A percentile compares a stretch with the other conserved stretches of the same genome.
These are phyloP conservation scores for Phoenicopterus ruber DNA, from an alignment of 2,113 vertebrate species.

Conservation along the genomic window DNA sequence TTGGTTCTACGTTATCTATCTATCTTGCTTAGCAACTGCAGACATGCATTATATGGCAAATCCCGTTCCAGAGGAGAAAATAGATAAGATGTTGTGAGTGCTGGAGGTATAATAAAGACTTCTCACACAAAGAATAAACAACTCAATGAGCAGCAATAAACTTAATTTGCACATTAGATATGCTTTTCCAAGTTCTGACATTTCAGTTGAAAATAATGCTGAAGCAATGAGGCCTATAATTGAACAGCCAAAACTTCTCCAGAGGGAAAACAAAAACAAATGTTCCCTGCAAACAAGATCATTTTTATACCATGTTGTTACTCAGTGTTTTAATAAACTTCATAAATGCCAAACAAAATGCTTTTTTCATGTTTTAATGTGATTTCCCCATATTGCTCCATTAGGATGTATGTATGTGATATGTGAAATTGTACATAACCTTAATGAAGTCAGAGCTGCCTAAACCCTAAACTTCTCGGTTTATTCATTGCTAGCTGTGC, in stretches of 20 bases:
- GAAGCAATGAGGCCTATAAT: conserved; percentile 84
- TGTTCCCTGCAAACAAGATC: conserved; percentile 75
- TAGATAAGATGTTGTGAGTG: conserved; percentile 39
- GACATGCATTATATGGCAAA: not conserved
- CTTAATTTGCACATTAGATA: conserved; percentile 84
- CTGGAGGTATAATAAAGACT: conserved; percentile 73
- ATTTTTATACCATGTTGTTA: conserved; percentile 71
- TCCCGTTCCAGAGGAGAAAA: conserved; percentile 19
- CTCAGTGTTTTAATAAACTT: conserved; percentile 74
- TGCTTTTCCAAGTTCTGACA: conserved; percentile 80
- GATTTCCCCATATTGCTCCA: not conserved
- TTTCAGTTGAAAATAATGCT: conserved; percentile 78
- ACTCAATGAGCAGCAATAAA: conserved; percentile 78
- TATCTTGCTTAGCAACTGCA: conserved; percentile 28
- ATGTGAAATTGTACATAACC: not conserved
- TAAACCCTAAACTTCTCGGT: not conserved
- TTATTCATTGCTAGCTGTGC: not conserved
- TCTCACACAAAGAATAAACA: conserved; percentile 74
- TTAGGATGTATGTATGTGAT: not conserved
- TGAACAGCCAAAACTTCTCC: conserved; percentile 81
- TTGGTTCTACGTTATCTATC: not conserved
- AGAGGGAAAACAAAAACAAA: conserved; percentile 78
- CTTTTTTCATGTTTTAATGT: conserved; percentile 7
- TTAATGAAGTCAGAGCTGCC: not conserved
- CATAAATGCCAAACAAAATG: conserved; percentile 62